phyloP scores from a whole-genome alignment of 2,888 invertebrate species.

The Ephialtes manifestator region DNA sequence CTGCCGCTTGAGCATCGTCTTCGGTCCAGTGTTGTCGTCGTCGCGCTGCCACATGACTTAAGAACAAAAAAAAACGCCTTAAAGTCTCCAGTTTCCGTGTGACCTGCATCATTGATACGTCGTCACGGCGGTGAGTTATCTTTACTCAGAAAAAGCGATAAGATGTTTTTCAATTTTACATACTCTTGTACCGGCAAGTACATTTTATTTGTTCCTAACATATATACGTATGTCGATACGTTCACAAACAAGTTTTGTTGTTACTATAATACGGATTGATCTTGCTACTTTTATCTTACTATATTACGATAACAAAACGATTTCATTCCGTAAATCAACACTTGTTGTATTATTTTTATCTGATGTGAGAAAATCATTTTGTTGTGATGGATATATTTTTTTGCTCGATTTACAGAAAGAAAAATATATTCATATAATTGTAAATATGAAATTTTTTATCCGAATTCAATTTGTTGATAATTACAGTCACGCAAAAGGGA shows the following conservation, averaged over 20 bases:
- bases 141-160: slow-evolving; percentile 3
- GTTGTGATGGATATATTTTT: too few relatives aligned
- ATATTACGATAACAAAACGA: too few relatives aligned
- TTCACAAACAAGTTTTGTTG: neutral
- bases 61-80: slow-evolving; percentile 49
- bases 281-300: too few relatives aligned
- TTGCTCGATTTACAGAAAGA: too few relatives aligned
- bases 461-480: too few relatives aligned
- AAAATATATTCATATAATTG: too few relatives aligned
- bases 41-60: slow-evolving; percentile 48
- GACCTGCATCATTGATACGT: slow-evolving; percentile 71
- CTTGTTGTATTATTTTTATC: too few relatives aligned
- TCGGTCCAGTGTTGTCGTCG: slow-evolving; percentile 41
- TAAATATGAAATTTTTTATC: too few relatives aligned
- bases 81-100: slow-evolving; percentile 75
- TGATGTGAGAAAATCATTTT: too few relatives aligned
- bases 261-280: neutral
- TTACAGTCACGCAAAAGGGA: neutral
- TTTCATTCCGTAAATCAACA: too few relatives aligned
- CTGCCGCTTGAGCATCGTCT: slow-evolving; percentile 62
- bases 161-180: neutral
- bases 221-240: neutral
- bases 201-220: neutral
- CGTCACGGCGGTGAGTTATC: slow-evolving; percentile 18
- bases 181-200: neutral